Conservation (phyloP, 2,888 invertebrate genomes). For the Monopis laevigella region DNA sequence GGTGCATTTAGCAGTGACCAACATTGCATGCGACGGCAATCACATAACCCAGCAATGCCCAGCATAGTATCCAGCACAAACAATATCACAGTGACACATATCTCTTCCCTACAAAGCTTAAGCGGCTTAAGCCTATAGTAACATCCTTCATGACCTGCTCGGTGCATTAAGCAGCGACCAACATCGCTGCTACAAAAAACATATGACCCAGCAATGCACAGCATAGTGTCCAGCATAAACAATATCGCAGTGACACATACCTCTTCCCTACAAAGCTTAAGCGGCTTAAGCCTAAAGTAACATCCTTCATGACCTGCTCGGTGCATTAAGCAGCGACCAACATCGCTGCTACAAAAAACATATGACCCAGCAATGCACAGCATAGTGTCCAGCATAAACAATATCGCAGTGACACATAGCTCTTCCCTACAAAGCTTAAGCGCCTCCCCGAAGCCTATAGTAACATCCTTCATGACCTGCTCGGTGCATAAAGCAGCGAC, state of each 20-base stretch:
- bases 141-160: background rate
- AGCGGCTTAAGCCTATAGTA: background rate
- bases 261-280: slow-evolving; percentile 47
- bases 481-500: slow-evolving; percentile 20
- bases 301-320: slow-evolving; percentile 47
- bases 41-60: background rate
- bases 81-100: background rate
- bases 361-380: background rate
- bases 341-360: background rate
- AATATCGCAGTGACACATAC: slow-evolving; percentile 24
- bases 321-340: slow-evolving; percentile 17
- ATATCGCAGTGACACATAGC: slow-evolving; percentile 25
- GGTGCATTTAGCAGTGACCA: slow-evolving; percentile 17
- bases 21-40: background rate
- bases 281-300: slow-evolving; percentile 55
- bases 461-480: slow-evolving; percentile 51
- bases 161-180: background rate
- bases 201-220: background rate
- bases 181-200: background rate
- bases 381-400: background rate
- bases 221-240: background rate
- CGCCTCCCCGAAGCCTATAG: slow-evolving; percentile 47
- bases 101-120: background rate
- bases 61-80: background rate
- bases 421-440: slow-evolving; percentile 47